phyloP scores from a whole-genome alignment of 2,113 vertebrate genomes.

The Fulmarus glacialis region DNA sequence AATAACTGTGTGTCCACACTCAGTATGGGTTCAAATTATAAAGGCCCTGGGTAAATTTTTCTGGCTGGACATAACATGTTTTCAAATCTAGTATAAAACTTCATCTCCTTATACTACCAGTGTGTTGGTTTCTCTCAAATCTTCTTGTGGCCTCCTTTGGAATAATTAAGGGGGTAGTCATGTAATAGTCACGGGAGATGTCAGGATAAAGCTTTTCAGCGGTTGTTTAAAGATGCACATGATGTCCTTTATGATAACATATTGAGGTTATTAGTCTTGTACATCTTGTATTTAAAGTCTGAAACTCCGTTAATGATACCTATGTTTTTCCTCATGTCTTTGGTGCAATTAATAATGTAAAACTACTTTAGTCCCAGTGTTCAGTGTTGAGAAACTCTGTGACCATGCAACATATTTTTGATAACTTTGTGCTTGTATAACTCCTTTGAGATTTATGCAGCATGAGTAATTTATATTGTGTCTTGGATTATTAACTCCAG shows the following conservation, averaged over 20 bases:
- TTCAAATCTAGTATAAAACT: not conserved
- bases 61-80: fast-evolving
- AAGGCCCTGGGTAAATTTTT: not conserved
- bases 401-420: not conserved
- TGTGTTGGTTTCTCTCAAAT: not conserved
- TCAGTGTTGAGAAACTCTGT: not conserved
- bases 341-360: not conserved
- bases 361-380: not conserved
- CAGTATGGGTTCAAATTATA: not conserved
- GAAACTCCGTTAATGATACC: not conserved
- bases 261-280: not conserved
- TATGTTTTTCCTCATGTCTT: not conserved
- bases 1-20: not conserved
- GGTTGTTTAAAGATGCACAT: not conserved
- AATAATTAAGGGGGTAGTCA: not conserved
- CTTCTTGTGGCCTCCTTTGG: not conserved
- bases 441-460: not conserved
- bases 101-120: not conserved
- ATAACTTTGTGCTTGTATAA: not conserved
- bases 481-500: not conserved
- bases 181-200: not conserved
- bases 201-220: not conserved
- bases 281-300: not conserved
- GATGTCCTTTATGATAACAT: not conserved
- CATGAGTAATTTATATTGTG: not conserved